These are phyloP conservation scores for Drosophila ficusphila DNA, from an alignment of 1,140 invertebrate genomes.

Conservation along the genomic window DNA sequence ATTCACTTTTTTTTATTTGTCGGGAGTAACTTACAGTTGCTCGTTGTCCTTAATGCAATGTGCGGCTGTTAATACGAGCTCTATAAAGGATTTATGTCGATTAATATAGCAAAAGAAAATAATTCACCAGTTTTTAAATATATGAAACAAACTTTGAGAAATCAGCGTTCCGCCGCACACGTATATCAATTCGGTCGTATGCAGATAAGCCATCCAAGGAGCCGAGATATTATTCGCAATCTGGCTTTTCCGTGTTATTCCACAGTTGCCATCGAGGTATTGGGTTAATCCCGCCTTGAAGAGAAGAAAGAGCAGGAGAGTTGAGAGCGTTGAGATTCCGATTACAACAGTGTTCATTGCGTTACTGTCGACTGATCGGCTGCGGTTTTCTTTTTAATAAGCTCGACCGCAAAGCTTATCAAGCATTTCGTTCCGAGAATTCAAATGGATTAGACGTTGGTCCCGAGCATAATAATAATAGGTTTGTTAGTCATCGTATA, in stretches of 20 bases:
- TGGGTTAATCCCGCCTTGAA: background rate
- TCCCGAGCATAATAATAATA: too few species aligned
- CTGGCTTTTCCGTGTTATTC: background rate
- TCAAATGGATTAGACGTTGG: background rate
- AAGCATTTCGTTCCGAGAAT: background rate
- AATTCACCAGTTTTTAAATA: too few species aligned
- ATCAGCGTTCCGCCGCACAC: slow-evolving; percentile 1
- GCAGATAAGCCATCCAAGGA: background rate
- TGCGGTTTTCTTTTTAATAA: background rate
- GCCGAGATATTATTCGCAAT: background rate
- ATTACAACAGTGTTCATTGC: background rate
- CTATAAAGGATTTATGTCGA: too few species aligned
- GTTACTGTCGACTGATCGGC: background rate
- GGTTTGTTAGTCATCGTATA: too few species aligned
- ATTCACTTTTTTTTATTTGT: background rate
- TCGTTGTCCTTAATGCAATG: background rate
- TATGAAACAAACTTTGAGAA: background rate
- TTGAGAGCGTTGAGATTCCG: background rate
- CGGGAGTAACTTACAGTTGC: background rate
- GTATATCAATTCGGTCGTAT: background rate
- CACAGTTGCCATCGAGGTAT: background rate
- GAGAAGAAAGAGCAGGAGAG: background rate
- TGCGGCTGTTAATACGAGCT: background rate
- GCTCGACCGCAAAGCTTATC: background rate
- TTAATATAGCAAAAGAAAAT: too few species aligned